Conservation (phyloP, 2,797 vertebrate genomes). For the Thripadectes ignobilis region DNA sequence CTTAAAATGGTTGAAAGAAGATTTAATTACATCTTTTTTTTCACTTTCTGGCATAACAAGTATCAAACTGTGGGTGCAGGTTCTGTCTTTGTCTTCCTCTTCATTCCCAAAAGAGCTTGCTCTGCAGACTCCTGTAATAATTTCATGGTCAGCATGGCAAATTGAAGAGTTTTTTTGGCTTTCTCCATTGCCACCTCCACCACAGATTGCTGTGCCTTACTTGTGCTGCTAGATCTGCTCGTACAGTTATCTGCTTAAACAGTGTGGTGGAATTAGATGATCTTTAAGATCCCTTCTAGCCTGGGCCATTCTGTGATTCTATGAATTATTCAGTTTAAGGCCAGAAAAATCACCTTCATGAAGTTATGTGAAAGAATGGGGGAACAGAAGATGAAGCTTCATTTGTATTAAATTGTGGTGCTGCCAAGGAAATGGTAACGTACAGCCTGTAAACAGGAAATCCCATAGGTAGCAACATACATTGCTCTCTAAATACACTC, state of each 20-base stretch:
- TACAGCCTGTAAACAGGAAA: background rate
- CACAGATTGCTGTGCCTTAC: rapidly evolving
- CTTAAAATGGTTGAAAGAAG: background rate
- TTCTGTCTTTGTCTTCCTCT: background rate
- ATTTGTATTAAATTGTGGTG: background rate
- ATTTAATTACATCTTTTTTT: background rate
- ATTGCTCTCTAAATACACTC: background rate
- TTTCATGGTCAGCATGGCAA: background rate
- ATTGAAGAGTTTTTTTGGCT: background rate
- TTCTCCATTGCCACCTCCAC: background rate
- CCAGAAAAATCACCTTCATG: background rate
- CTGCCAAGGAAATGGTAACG: background rate
- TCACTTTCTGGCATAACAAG: background rate
- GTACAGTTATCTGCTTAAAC: rapidly evolving
- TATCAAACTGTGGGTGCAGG: background rate
- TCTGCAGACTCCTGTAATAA: background rate
- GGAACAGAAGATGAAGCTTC: background rate
- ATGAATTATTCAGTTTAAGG: background rate
- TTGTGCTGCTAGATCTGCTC: background rate
- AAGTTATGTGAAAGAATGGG: background rate
- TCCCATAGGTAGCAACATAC: background rate
- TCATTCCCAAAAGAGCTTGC: rapidly evolving
- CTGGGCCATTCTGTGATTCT: background rate
- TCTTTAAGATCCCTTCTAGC: background rate
- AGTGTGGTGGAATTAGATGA: background rate